Conservation (phyloP, 2,113 vertebrate species). For the Thryonomys swinderianus region DNA sequence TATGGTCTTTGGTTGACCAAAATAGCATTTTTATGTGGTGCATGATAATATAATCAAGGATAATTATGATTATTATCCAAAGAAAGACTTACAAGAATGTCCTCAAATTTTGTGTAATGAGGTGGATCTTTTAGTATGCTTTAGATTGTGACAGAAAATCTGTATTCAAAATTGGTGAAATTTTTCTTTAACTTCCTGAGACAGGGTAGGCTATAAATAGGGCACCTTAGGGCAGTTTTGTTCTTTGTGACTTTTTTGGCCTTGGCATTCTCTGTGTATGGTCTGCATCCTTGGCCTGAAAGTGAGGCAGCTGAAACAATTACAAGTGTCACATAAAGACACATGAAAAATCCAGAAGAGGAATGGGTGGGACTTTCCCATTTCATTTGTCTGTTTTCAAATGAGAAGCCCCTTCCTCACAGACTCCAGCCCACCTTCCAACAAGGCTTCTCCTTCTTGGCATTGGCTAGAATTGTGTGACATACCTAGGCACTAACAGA, state of each 20-base stretch:
- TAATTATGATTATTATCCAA: background rate
- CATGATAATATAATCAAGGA: background rate
- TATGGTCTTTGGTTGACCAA: background rate
- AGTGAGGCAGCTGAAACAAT: background rate
- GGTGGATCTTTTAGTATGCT: background rate
- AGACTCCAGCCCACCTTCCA: background rate
- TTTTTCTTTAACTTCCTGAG: background rate
- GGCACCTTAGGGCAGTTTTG: background rate
- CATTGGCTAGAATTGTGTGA: background rate
- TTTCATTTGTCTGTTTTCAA: conserved; percentile 23
- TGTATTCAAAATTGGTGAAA: background rate
- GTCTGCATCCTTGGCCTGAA: background rate
- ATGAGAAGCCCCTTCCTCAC: background rate
- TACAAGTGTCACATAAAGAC: background rate
- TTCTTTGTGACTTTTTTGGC: background rate
- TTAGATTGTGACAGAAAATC: background rate
- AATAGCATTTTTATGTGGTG: too few species aligned
- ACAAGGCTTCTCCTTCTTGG: background rate
- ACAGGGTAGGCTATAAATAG: background rate
- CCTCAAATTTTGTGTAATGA: background rate
- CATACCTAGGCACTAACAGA: background rate
- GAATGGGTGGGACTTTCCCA: background rate
- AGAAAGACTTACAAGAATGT: background rate
- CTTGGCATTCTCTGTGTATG: background rate
- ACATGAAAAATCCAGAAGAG: background rate